Evolutionary conservation across 2,888 invertebrate genomes (phyloP).

Genomic region (Chalcis sispes): DNA sequence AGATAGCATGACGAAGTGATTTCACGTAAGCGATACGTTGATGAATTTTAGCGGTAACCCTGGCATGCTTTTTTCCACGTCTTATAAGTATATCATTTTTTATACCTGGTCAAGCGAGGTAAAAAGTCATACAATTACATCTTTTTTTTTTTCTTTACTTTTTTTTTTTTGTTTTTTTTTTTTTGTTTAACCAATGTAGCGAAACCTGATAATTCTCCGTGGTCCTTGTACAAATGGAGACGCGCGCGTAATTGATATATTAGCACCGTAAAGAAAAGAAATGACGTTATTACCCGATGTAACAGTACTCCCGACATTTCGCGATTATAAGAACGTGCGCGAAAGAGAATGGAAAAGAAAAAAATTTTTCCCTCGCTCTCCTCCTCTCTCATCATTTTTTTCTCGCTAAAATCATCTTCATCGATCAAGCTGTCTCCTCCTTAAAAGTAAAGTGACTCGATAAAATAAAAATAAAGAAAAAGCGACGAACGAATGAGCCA

Average conservation of each 20-base stretch:
- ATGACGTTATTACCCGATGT: constrained; percentile 38
- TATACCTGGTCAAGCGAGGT: too few species aligned
- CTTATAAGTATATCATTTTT: too few species aligned
- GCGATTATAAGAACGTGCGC: background rate
- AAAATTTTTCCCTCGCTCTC: background rate
- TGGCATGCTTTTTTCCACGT: too few species aligned
- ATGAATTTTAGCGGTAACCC: too few species aligned
- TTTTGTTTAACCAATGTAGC: too few species aligned
- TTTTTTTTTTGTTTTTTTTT: too few species aligned
- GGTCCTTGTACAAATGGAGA: background rate
- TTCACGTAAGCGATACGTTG: too few species aligned
- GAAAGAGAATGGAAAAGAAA: background rate
- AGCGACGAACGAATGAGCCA: background rate
- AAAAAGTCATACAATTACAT: too few species aligned
- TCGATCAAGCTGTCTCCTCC: constrained; percentile 44
- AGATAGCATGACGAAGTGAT: too few species aligned
- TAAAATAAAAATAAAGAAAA: background rate
- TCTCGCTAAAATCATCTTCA: constrained; percentile 19
- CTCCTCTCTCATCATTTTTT: background rate
- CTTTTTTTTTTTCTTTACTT: too few species aligned
- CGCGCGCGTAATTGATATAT: constrained; percentile 39
- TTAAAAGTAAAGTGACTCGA: too few species aligned
- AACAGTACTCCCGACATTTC: constrained; percentile 31
- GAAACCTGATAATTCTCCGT: background rate
- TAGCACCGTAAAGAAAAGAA: constrained; percentile 33